These are phyloP conservation scores for Cydia fagiglandana DNA, from an alignment of 1,140 invertebrate genomes.

Conservation along the genomic window DNA sequence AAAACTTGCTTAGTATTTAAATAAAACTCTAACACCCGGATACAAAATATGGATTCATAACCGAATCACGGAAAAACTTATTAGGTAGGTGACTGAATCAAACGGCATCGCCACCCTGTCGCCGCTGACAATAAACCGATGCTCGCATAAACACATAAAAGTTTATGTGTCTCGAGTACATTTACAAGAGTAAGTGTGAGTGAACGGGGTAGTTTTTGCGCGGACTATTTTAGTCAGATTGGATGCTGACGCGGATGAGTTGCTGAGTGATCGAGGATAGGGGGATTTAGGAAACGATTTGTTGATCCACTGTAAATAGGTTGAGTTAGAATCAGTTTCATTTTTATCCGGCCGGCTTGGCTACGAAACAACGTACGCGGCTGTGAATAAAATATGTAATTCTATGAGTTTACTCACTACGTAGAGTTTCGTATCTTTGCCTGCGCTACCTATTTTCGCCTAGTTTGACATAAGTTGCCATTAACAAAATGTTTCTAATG, in stretches of 20 bases:
- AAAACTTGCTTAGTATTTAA: background rate
- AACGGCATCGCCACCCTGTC: constrained; percentile 18
- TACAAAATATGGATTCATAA: background rate
- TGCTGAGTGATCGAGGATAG: constrained; percentile 13
- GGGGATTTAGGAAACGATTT: background rate
- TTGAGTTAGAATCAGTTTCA: background rate
- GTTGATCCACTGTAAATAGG: background rate
- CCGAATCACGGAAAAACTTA: background rate
- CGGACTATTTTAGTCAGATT: constrained; percentile 18
- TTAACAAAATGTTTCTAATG: too few relatives aligned
- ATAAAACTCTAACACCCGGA: background rate
- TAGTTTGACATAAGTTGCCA: too few relatives aligned
- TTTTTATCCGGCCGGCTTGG: background rate
- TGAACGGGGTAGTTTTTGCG: constrained; percentile 23
- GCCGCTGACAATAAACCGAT: constrained; percentile 27
- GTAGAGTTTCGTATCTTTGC: too few relatives aligned
- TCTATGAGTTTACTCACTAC: too few relatives aligned
- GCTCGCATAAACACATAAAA: constrained; percentile 29
- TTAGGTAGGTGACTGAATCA: background rate
- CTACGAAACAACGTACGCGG: too few relatives aligned
- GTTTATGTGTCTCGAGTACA: constrained; percentile 28
- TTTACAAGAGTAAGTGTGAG: constrained; percentile 20
- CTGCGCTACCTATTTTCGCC: too few relatives aligned
- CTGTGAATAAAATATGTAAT: too few relatives aligned
- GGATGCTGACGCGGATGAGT: constrained; percentile 24